Evolutionary conservation across 2,797 vertebrate species (phyloP), one percentile per base, ranked within the genome.

Genomic region (Falco biarmicus): DNA sequence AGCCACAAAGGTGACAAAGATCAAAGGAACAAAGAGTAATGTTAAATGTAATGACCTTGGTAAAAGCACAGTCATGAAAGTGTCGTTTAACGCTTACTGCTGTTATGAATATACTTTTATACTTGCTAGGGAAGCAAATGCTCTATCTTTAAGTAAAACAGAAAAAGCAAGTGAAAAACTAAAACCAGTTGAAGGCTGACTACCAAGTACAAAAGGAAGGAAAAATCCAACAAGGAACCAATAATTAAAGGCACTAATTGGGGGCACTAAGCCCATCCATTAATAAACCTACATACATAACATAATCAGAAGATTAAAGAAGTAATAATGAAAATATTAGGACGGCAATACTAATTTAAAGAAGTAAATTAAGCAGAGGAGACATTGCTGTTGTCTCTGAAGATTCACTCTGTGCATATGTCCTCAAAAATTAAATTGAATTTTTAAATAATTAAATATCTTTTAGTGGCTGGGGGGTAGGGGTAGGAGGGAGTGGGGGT

Each of bases 201-300:
- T 86, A 66, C 63, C 48, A 43, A 34, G 48, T 68, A 69, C 28
- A 83, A 74, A 64, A 53, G 6, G 9, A 80, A 82, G 66, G 39
- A n/a, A 85, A 73, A 92, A 87, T 87, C 81, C 74, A 95, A 51
- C 66, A 73, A 86, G 57, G 69, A 95, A 41, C 96, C 89, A 95
- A 95, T 96, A 98, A 95, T 97, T 95, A 96, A 97, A 97, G 92
- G 71, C 87, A 93, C 64, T 97, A 98, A 97, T 74, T 91, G 95
- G 87, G 82, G 92, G 71, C 85, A 87, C 93, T 83, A 93, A 97
- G 64, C 74, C 79, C 84, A 95, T 97, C 96, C 92, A 93, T 98
- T 98, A 98, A 97, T 98, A 98, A 98, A 96, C 34, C 85, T 96
- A 91, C 26, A 80, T 97, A 96, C 97, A 96, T 94, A 95, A 97